A percentile compares a stretch with the other conserved stretches of the same genome.
Conservation (phyloP, 2,888 invertebrate species). For the Polydrusus tereticollis region DNA sequence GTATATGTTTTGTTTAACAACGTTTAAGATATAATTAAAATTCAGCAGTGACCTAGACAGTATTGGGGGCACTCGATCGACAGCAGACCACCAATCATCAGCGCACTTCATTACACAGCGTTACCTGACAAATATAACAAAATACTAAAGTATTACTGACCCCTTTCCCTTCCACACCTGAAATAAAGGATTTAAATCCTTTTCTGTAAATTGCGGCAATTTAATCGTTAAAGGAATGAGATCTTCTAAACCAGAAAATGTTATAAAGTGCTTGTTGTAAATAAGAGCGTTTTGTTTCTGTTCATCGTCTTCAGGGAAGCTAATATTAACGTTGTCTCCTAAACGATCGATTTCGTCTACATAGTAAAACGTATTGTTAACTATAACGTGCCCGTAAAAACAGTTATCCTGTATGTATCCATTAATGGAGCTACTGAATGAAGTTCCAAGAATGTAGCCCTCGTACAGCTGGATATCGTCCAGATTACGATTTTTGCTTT, state of each 20-base stretch:
- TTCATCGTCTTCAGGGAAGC: constrained; percentile 28
- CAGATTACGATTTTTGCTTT: background rate
- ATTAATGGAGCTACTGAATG: constrained; percentile 50
- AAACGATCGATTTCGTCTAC: constrained; percentile 52
- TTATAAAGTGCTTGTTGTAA: constrained; percentile 36
- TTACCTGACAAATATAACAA: no score
- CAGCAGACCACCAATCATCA: no score
- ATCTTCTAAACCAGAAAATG: background rate
- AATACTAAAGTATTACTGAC: constrained; percentile 5
- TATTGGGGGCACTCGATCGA: no score
- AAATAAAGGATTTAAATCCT: constrained; percentile 5
- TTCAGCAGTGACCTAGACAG: no score
- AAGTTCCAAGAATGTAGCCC: constrained; percentile 22
- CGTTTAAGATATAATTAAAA: no score
- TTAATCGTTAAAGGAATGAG: background rate
- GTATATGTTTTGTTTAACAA: no score
- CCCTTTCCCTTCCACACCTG: constrained; percentile 21
- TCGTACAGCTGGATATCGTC: constrained; percentile 16
- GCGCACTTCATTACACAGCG: no score
- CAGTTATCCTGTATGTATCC: constrained; percentile 53
- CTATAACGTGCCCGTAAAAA: constrained; percentile 56
- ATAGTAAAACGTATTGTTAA: constrained; percentile 52
- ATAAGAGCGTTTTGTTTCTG: constrained; percentile 45
- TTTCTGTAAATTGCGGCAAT: background rate
- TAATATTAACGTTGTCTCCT: background rate